Conservation (phyloP, 2,113 vertebrate genomes). For the Melozone crissalis region DNA sequence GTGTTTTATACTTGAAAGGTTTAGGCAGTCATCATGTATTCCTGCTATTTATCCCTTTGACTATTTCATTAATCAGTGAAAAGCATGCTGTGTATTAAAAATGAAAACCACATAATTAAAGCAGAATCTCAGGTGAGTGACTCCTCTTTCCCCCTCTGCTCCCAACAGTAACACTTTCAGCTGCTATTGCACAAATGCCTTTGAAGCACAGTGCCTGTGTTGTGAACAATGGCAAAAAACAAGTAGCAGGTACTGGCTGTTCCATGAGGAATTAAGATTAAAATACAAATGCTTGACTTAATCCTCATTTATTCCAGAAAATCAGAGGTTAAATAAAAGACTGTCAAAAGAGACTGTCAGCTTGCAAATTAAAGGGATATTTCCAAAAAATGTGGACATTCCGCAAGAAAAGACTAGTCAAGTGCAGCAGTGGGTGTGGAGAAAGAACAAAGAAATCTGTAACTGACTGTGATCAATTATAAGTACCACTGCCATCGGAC, state of each 20-base stretch:
- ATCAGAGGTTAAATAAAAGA: not conserved
- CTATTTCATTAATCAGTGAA: not conserved
- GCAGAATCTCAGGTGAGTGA: not conserved
- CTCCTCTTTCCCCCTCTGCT: not conserved
- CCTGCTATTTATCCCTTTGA: not conserved
- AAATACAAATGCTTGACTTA: not conserved
- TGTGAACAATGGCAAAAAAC: not conserved
- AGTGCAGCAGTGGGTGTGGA: not conserved
- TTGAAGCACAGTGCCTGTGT: not conserved
- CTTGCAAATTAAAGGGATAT: not conserved
- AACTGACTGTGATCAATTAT: not conserved
- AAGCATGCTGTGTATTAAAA: not conserved
- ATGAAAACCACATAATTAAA: not conserved
- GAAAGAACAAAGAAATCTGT: not conserved
- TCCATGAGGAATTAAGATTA: not conserved
- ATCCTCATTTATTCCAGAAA: not conserved
- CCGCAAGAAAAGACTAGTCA: not conserved
- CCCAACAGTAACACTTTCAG: not conserved
- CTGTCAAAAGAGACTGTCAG: not conserved
- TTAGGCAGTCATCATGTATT: not conserved
- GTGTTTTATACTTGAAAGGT: not conserved
- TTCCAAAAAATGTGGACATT: fast-evolving
- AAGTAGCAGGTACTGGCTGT: not conserved
- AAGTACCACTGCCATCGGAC: conserved; percentile 47
- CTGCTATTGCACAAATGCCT: not conserved